Evolutionary conservation across 2,113 vertebrate species (phyloP).

Genomic region (Pluvianellus socialis): DNA sequence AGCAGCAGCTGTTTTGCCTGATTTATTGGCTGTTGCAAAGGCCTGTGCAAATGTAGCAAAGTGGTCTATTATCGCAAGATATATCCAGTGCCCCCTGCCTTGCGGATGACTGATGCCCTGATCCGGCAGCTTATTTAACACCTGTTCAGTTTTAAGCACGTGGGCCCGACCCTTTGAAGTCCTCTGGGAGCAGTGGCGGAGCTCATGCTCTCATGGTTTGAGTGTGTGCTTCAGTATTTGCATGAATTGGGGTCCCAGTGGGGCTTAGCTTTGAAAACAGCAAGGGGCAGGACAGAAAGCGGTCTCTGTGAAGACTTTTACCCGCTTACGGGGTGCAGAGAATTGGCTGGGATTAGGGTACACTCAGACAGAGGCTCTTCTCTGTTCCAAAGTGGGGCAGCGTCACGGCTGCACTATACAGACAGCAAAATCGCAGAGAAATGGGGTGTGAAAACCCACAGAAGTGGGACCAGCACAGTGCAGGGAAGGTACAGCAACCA

Average conservation of each 20-base stretch:
- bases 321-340: not conserved
- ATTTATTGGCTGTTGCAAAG: slow-evolving; percentile 66
- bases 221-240: not conserved
- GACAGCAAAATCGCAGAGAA: not conserved
- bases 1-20: slow-evolving; percentile 65
- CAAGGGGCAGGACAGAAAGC: not conserved
- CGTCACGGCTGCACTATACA: not conserved
- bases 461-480: rapidly evolving
- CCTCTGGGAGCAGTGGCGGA: slow-evolving; percentile 10
- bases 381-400: not conserved
- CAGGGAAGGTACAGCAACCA: not conserved
- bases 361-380: not conserved
- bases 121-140: slow-evolving; percentile 48
- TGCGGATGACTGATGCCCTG: slow-evolving; percentile 43
- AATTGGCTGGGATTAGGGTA: not conserved
- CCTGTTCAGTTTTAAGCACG: slow-evolving; percentile 50
- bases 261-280: not conserved
- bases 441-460: not conserved
- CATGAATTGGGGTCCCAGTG: not conserved
- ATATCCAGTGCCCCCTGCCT: slow-evolving; percentile 55
- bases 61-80: slow-evolving; percentile 48
- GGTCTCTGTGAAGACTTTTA: not conserved
- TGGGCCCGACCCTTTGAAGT: slow-evolving; percentile 37
- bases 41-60: slow-evolving; percentile 65
- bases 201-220: not conserved